A percentile compares a stretch with the other conserved stretches of the same genome.
These are phyloP conservation scores for Ochropleura leucogaster DNA, from an alignment of 2,888 invertebrate species.

Conservation along the genomic window DNA sequence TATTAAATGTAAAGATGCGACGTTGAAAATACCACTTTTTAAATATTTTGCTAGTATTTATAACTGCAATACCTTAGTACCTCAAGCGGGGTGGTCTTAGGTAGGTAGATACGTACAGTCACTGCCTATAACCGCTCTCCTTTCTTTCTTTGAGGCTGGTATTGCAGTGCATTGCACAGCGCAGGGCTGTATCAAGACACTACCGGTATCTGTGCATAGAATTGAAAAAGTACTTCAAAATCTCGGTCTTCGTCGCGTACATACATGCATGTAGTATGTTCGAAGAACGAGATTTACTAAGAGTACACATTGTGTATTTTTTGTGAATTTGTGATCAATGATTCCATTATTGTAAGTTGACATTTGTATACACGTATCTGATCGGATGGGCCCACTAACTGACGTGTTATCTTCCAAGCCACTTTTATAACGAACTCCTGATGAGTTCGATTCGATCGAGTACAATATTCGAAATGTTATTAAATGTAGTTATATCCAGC, in stretches of 20 bases:
- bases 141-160: not conserved
- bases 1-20: not conserved
- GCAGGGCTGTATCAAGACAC: not conserved
- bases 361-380: conserved; percentile 15
- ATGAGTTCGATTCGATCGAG: conserved; percentile 53
- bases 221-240: too few species aligned
- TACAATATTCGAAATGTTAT: conserved; percentile 72
- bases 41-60: not conserved
- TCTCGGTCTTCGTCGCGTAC: too few species aligned
- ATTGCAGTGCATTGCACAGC: not conserved
- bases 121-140: not conserved
- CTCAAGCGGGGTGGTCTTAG: not conserved
- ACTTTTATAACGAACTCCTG: conserved; percentile 53
- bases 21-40: not conserved
- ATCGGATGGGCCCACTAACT: conserved; percentile 4
- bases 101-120: not conserved
- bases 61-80: not conserved
- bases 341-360: conserved; percentile 23
- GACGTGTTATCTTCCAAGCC: conserved; percentile 20
- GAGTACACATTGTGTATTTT: not conserved
- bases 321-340: not conserved
- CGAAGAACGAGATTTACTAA: not conserved
- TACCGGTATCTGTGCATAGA: too few species aligned
- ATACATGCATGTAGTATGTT: too few species aligned
- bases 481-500: conserved; percentile 74